phyloP scores from a whole-genome alignment of 2,113 vertebrate genomes.

The Sylvietta virens region DNA sequence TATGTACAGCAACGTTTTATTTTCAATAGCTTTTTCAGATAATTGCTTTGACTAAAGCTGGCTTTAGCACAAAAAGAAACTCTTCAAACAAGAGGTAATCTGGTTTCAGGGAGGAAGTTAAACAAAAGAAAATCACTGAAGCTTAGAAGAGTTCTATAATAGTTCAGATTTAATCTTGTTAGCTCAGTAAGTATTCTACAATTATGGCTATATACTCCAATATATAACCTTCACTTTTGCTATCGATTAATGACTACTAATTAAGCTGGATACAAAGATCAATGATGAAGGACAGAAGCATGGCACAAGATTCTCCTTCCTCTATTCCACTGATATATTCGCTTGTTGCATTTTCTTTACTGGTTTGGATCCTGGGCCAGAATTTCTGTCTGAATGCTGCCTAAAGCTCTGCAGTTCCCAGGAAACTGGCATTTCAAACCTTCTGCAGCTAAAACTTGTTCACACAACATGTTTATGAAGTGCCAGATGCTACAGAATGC shows the following conservation, averaged over 20 bases:
- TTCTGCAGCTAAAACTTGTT: constrained; percentile 2
- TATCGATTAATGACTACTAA: neutral
- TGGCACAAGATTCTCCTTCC: neutral
- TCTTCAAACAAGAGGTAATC: constrained; percentile 4
- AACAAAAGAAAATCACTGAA: constrained; percentile 31
- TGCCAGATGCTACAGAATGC: neutral
- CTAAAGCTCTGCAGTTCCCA: constrained; percentile 7
- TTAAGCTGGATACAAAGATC: neutral
- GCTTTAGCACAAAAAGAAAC: neutral
- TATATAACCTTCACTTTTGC: neutral
- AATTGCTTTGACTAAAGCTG: constrained; percentile 10
- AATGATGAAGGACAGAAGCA: neutral
- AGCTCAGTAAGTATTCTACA: neutral
- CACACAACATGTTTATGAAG: constrained; percentile 8
- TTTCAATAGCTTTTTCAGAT: neutral
- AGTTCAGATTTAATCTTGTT: constrained; percentile 13
- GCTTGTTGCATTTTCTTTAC: neutral
- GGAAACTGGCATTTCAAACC: neutral
- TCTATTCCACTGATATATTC: neutral
- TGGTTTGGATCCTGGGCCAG: neutral
- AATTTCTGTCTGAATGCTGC: neutral
- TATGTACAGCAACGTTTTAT: neutral
- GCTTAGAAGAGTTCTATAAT: neutral
- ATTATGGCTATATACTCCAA: neutral
- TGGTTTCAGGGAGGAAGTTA: constrained; percentile 5